Percentiles rank a stretch among this genome's conserved stretches.
phyloP scores from a whole-genome alignment of 37 sponge, comb jelly and placozoan genomes.

The Ianthella basta region DNA sequence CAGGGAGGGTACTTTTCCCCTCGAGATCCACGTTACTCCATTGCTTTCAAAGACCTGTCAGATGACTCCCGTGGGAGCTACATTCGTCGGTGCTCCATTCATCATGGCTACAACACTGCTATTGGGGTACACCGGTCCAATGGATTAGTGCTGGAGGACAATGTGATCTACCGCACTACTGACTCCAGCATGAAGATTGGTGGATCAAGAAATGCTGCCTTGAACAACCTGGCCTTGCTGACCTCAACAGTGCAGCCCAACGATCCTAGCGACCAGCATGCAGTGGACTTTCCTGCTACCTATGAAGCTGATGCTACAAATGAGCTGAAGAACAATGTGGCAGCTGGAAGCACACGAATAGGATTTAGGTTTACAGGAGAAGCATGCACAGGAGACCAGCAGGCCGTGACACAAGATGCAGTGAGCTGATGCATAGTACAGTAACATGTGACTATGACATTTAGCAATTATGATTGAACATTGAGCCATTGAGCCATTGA shows the following conservation, averaged over 20 bases:
- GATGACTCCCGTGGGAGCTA: conserved; percentile 44
- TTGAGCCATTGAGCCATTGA: too few relatives aligned
- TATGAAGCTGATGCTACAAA: conserved; percentile 79
- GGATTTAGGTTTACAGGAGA: conserved; percentile 70
- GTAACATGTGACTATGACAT: too few relatives aligned
- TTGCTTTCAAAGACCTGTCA: conserved; percentile 57
- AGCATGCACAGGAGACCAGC: conserved; percentile 39
- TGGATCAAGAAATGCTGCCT: conserved; percentile 43
- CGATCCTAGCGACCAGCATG: conserved; percentile 76
- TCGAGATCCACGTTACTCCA: conserved; percentile 79
- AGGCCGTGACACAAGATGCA: neutral
- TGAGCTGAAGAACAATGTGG: conserved; percentile 65
- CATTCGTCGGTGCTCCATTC: conserved; percentile 65
- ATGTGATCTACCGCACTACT: conserved; percentile 77
- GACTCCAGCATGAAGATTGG: conserved; percentile 74
- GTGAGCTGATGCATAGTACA: conserved; percentile 1
- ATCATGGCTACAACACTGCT: conserved; percentile 87
- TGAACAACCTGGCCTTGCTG: conserved; percentile 68
- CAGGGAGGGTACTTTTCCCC: conserved; percentile 82
- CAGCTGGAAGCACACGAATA: conserved; percentile 73
- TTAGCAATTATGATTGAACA: too few relatives aligned
- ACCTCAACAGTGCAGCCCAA: conserved; percentile 77
- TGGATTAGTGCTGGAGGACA: conserved; percentile 48
- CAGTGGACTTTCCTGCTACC: conserved; percentile 88
- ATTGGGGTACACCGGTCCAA: conserved; percentile 77